phyloP scores from a whole-genome alignment of 2,113 vertebrate species.

The Chascanopsetta lugubris region DNA sequence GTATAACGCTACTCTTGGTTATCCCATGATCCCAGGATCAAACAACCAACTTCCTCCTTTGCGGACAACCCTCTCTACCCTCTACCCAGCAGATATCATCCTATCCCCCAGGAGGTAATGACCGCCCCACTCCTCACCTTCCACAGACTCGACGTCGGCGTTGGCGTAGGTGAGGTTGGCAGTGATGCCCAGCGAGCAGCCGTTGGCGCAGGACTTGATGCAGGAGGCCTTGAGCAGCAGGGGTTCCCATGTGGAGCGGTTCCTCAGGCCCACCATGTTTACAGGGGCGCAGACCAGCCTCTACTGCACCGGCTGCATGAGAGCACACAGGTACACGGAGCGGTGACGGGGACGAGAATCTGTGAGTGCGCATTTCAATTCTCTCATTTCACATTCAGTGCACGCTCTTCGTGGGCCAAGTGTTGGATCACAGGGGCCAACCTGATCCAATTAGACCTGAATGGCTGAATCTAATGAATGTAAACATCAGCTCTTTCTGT shows the following conservation, averaged over 20 bases:
- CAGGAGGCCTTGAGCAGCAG: constrained; percentile 90
- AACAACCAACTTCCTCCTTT: too few relatives aligned
- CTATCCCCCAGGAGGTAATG: too few relatives aligned
- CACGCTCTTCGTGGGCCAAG: constrained; percentile 3
- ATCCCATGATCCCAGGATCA: too few relatives aligned
- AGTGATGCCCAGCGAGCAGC: constrained; percentile 89
- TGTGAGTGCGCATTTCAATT: constrained; percentile 62
- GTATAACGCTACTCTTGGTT: too few relatives aligned
- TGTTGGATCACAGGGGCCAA: background rate
- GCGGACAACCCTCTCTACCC: too few relatives aligned
- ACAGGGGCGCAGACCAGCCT: constrained; percentile 17
- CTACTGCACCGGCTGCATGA: constrained; percentile 24
- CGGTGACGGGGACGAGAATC: constrained; percentile 12
- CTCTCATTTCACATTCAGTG: constrained; percentile 44
- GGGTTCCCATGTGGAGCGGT: constrained; percentile 89
- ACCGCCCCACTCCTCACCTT: constrained; percentile 82
- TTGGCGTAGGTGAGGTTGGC: constrained; percentile 90
- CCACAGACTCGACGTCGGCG: constrained; percentile 85
- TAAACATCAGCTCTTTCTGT: background rate
- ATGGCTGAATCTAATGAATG: background rate
- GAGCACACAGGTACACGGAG: constrained; percentile 25
- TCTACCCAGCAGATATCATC: background rate
- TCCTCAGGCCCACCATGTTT: constrained; percentile 92
- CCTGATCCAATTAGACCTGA: background rate
- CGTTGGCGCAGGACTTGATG: constrained; percentile 91